Evolutionary conservation across 1,140 invertebrate genomes (phyloP), one percentile per base, ranked within the genome.

Genomic region (Drosophila miranda): DNA sequence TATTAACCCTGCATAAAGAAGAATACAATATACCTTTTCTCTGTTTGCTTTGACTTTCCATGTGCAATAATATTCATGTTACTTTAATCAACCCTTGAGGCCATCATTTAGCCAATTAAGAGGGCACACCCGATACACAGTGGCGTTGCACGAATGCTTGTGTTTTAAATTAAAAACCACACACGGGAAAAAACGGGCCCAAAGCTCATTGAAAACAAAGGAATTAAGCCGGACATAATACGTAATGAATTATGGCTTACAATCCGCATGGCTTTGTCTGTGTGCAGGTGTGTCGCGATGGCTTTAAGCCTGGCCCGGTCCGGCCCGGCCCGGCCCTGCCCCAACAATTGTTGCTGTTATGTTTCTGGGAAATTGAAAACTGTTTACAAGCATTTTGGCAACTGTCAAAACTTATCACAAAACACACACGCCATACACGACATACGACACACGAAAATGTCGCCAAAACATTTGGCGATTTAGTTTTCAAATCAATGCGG

Each of bases 331-430:
- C 3, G 23, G 23, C 2, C 19, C 19, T 19, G 19, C 23, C 23
- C 23, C 23, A 26, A 23, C 53, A 70, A 58, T 70, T 38, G 42
- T 53, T 44, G 51, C 14, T 71, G 49, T 43, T 45, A 55, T 45
- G 48, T 42, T 42, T 41, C 30, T 46, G 34, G n/a, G 30, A 42
- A 46, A 71, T 55, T 52, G 16, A 28, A 53, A 75, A 59, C 61
- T 46, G 80, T 84, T 80, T 77, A 64, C 73, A 84, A 86, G 61
- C 50, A 62, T 75, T 56, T 55, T 52, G 72, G 62, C 71, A 75
- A 77, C 76, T 75, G 80, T 76, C 80, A 76, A 68, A 83, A 84
- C 79, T 79, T 83, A 84, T 83, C 75, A 68, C 62, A 64, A 62
- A 71, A 74, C 55, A 48, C 41, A 30, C 23, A 30, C 28, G 28